Evolutionary conservation across 2,113 vertebrate species (phyloP).

Genomic region (Jaculus jaculus): DNA sequence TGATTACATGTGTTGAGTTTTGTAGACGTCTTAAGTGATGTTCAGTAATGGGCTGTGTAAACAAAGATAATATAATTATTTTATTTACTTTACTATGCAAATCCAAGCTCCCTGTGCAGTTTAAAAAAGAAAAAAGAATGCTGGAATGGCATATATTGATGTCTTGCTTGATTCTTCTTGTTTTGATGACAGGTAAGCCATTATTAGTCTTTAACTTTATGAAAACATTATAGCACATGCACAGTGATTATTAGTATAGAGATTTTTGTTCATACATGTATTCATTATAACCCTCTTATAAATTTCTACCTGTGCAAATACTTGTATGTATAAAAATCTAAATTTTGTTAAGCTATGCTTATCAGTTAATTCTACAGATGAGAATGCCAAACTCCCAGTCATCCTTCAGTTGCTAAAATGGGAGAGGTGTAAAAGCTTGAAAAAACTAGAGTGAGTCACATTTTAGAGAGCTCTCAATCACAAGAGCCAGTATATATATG

Average conservation of each 20-base stretch:
- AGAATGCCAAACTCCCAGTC: background rate
- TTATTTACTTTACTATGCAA: constrained; percentile 66
- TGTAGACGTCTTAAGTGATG: constrained; percentile 47
- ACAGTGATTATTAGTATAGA: background rate
- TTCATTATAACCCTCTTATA: background rate
- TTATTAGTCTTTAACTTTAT: constrained; percentile 18
- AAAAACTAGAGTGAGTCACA: background rate
- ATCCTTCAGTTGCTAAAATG: constrained; percentile 10
- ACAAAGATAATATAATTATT: constrained; percentile 65
- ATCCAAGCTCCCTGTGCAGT: constrained; percentile 49
- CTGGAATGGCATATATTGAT: constrained; percentile 40
- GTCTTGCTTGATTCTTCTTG: constrained; percentile 52
- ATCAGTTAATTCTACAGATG: background rate
- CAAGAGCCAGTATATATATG: background rate
- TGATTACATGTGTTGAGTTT: constrained; percentile 40
- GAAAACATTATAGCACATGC: background rate
- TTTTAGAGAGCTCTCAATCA: background rate
- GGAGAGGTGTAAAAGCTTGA: constrained; percentile 21
- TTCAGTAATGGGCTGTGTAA: constrained; percentile 64
- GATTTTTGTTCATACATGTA: background rate
- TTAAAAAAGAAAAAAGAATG: constrained; percentile 62
- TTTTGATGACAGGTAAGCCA: constrained; percentile 42
- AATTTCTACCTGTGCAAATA: constrained; percentile 28
- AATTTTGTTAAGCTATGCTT: background rate
- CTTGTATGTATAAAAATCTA: background rate